A percentile compares a stretch with the other conserved stretches of the same genome.
phyloP scores from a whole-genome alignment of 2,113 vertebrate species.

The Salvelinus namaycush region DNA sequence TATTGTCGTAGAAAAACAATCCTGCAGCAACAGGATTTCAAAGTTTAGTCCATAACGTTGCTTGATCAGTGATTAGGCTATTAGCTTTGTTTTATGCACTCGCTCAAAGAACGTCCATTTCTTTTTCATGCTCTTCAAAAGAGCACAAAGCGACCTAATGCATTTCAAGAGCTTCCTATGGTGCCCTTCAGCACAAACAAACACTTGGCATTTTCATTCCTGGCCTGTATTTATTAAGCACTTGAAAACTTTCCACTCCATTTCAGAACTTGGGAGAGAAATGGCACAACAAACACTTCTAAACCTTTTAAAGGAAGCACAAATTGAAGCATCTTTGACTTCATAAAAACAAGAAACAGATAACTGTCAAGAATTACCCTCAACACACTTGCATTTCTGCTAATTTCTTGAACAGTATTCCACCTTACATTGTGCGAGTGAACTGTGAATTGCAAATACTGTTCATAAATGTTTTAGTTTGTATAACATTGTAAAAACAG shows the following conservation, averaged over 20 bases:
- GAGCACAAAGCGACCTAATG: constrained; percentile 43
- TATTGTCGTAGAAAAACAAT: too few relatives aligned
- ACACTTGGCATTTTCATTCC: constrained; percentile 55
- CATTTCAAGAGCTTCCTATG: constrained; percentile 54
- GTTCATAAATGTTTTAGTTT: background rate
- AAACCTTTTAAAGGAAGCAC: background rate
- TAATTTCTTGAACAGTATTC: too few relatives aligned
- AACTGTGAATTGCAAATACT: background rate
- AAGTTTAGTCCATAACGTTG: too few relatives aligned
- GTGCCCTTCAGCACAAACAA: constrained; percentile 59
- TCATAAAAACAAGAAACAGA: background rate
- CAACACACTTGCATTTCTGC: background rate
- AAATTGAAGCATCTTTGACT: background rate
- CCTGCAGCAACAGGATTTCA: too few relatives aligned
- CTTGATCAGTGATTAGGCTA: too few relatives aligned
- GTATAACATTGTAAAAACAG: background rate
- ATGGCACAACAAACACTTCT: background rate
- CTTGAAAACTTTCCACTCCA: constrained; percentile 34
- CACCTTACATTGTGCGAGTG: too few relatives aligned
- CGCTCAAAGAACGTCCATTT: constrained; percentile 30
- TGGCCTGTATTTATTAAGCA: constrained; percentile 60
- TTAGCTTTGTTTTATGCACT: constrained; percentile 37
- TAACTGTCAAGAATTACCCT: background rate
- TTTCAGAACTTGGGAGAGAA: constrained; percentile 1
- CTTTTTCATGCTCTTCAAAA: constrained; percentile 28